Evolutionary conservation across 2,797 vertebrate species (phyloP).

Genomic region (Vipera ursinii): DNA sequence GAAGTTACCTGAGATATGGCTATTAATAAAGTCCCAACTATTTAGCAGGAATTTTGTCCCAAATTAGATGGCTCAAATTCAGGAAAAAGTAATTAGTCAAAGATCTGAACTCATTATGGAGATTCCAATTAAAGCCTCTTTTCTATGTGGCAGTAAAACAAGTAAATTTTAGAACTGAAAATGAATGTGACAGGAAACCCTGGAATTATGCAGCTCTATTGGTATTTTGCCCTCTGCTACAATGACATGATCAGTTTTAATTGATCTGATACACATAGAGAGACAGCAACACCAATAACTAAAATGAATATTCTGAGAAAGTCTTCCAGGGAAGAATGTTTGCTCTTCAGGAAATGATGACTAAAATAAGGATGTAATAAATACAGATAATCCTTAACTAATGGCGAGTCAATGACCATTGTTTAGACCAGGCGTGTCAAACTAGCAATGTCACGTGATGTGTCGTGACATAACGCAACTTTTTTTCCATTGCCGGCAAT

Average conservation of each 20-base stretch:
- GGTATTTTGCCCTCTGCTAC: constrained; percentile 18
- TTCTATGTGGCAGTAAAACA: constrained; percentile 27
- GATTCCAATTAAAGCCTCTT: constrained; percentile 21
- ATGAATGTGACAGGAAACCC: constrained; percentile 33
- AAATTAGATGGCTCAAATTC: constrained; percentile 27
- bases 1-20: background rate
- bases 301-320: constrained; percentile 21
- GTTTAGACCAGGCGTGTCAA: background rate
- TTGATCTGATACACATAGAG: constrained; percentile 21
- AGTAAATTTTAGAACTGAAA: constrained; percentile 29
- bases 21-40: constrained; percentile 21
- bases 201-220: constrained; percentile 33
- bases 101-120: constrained; percentile 10
- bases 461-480: too few species aligned
- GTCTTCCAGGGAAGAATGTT: background rate
- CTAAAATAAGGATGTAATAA: background rate
- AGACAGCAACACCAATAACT: constrained; percentile 19
- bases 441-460: too few species aligned
- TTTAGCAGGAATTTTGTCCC: constrained; percentile 21
- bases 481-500: too few species aligned
- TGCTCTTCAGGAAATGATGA: background rate
- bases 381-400: background rate
- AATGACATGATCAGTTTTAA: constrained; percentile 49
- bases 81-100: background rate
- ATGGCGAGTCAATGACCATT: background rate